Base-by-base conservation (phyloP, 2,113 vertebrate species). In the Pseudois nayaur region DNA sequence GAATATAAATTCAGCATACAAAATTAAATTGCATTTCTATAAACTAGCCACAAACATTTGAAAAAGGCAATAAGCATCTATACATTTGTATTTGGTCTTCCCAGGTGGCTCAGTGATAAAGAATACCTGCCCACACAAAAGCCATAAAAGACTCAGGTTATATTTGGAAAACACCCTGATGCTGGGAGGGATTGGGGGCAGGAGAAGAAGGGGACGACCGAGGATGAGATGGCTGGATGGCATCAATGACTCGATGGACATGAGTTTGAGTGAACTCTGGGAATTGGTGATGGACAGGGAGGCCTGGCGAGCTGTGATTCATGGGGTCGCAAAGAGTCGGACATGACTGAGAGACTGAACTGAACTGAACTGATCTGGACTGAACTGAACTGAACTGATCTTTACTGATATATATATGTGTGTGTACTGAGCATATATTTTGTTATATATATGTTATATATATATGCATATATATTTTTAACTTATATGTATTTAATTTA, bases 11-110 rank as follows among this genome's bases (percentile, higher is more conserved):
- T 89, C 11, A 71, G 33, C n/a, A 74, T 43, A 50, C 4, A 83
- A 92, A 96, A 74, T 27, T 71, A 81, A 57, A 11, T 83, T 45
- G 1, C 23, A 92, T 40, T 83, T 93, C 21, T 89, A 21, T 92
- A n/a, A 59, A 17, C 6, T 33, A n/a, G 3, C 11, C 6, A 1
- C 71, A 76, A 15, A 76, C 12, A 25, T 52, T 50, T 81, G 29
- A 60, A 88, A 92, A 59, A 52, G 71, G 9, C 59, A 43, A 19
- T 67, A 57, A 67, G 12, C n/a, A 76, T 17, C 36, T 21, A 27
- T 43, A 33, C 40, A 76, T 27, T 14, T 43, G 12, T 43, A 43
- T 76, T 76, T 76, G 71, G 40, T 25, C 40, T 76, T 76, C 40
- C 23, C 23, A 76, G 40, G 71, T 76, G 40, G 12, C 23, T 81